Base-by-base conservation (phyloP, 2,113 vertebrate genomes). In the Sterrhoptilus dennistouni region DNA sequence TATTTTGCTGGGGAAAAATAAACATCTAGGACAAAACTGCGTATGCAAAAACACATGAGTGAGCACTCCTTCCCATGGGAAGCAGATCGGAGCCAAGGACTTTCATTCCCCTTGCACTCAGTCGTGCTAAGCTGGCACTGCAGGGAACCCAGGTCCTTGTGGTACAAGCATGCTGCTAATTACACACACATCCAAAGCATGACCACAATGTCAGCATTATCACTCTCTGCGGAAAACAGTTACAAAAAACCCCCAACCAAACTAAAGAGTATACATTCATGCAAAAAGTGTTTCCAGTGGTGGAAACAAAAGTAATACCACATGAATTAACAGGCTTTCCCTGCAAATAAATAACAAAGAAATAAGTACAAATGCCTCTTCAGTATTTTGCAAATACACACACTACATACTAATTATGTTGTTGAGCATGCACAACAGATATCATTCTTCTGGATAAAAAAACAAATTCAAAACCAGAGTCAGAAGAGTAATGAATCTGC, bases 251-350 rank as follows among this genome's bases (percentile, higher is more conserved):
- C 0, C 8, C 14, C 59, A 78, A 16, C 31, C 69, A 65, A 89
- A 86, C n/a, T 23, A 38, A 78, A 69, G 44, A 54, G 50, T 20
- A 74, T 15, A 33, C 20, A 64, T 25, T 44, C 66, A 80, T 16
- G 33, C 35, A 70, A 63, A 50, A 88, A 86, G 16, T 8, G 20
- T 23, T 93, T 81, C 63, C 64, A 90, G 45, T 9, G 9, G 53
- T 14, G 25, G 54, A 88, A 94, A 94, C 47, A 95, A 83, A 85
- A 83, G 35, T 38, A 93, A 90, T 93, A 50, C 75, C 86, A 66
- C 54, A 90, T 21, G 23, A 92, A 88, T 81, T 63, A 95, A 54
- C 8, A 80, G 45, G 25, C 11, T 77, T 33, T 80, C 18, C 45
- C 42, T 59, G 27, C 18, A 97, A 90, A 93, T 38, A 93, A 80